Evolutionary conservation across 1,140 invertebrate species (phyloP).

Genomic region (Armadillidium nasatum): DNA sequence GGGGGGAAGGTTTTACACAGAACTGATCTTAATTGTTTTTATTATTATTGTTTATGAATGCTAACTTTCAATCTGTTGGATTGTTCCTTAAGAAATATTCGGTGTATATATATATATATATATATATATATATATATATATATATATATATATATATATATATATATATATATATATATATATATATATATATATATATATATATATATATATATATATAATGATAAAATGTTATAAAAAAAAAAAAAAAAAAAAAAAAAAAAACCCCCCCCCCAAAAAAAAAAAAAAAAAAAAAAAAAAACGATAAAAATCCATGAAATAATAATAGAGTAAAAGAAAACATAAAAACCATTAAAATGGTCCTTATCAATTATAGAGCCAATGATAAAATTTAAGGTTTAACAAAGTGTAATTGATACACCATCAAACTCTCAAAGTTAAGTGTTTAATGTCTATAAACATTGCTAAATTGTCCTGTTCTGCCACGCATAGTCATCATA

Average conservation of each 20-base stretch:
- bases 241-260: neutral
- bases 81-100: no score
- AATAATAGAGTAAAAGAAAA: neutral
- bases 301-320: no score
- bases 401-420: neutral
- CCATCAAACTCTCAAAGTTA: neutral
- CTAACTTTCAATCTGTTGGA: no score
- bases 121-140: no score
- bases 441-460: neutral
- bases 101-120: no score
- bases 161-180: neutral
- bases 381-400: neutral
- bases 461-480: neutral
- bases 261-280: neutral
- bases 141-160: neutral
- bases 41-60: no score
- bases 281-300: no score
- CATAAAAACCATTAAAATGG: no score
- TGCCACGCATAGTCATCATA: neutral
- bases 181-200: neutral
- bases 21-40: no score
- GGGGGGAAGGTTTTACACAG: no score
- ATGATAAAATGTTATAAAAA: no score
- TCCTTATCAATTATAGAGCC: neutral
- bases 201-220: conserved; percentile 6